These are phyloP conservation scores for Betta splendens DNA, from an alignment of 2,797 vertebrate genomes.

Conservation along the genomic window DNA sequence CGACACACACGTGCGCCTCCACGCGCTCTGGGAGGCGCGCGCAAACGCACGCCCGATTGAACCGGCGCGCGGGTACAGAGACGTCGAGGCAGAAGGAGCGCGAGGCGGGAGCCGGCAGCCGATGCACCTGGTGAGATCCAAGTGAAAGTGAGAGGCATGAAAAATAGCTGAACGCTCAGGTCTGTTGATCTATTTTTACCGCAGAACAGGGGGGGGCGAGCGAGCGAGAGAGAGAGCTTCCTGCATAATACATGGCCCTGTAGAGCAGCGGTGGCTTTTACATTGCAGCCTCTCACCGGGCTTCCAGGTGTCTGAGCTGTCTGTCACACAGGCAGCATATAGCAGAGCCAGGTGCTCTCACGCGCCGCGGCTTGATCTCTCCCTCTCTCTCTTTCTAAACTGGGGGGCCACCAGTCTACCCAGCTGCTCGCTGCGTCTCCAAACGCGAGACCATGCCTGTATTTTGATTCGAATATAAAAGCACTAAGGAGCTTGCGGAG, in stretches of 20 bases:
- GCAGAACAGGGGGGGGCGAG: conserved; percentile 66
- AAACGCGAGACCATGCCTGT: conserved; percentile 7
- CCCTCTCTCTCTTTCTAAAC: conserved; percentile 32
- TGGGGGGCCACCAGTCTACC: conserved; percentile 34
- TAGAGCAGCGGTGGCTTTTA: conserved; percentile 63
- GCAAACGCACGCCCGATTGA: conserved; percentile 49
- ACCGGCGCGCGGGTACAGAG: conserved; percentile 29
- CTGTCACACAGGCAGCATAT: conserved; percentile 53
- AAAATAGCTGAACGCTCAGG: conserved; percentile 65
- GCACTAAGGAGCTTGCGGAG: conserved; percentile 4
- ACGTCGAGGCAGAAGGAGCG: conserved; percentile 38
- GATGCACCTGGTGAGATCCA: conserved; percentile 67
- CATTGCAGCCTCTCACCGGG: conserved; percentile 49
- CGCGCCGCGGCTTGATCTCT: conserved; percentile 42
- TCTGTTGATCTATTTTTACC: conserved; percentile 78
- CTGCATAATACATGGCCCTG: conserved; percentile 78
- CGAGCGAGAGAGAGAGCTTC: conserved; percentile 44
- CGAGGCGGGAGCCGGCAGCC: conserved; percentile 37
- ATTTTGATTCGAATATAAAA: conserved; percentile 18
- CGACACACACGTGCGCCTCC: conserved; percentile 8
- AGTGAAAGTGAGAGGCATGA: conserved; percentile 65
- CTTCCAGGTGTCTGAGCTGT: conserved; percentile 65
- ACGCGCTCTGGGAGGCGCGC: conserved; percentile 24
- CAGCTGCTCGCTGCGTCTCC: conserved; percentile 31
- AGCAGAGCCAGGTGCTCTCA: conserved; percentile 60